A percentile compares a stretch with the other conserved stretches of the same genome.
Conservation (phyloP, 1,140 invertebrate genomes). For the Lordiphosa stackelbergi region DNA sequence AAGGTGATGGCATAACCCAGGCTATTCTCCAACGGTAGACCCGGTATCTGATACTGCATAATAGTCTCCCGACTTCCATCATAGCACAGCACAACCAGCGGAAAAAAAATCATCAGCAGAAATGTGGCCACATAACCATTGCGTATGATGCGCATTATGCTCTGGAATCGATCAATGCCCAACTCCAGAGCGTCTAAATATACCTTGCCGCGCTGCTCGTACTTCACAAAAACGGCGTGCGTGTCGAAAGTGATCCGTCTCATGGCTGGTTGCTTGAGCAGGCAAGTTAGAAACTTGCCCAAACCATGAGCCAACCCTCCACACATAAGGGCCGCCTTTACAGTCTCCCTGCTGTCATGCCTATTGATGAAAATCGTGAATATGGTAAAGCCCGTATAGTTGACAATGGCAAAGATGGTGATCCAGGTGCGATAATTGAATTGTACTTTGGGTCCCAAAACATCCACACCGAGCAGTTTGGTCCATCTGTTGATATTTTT, state of each 20-base stretch:
- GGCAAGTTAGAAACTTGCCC: slow-evolving; percentile 22
- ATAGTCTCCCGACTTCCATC: slow-evolving; percentile 40
- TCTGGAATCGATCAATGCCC: slow-evolving; percentile 29
- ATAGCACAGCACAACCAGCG: slow-evolving; percentile 14
- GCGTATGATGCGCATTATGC: slow-evolving; percentile 23
- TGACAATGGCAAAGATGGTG: slow-evolving; percentile 16
- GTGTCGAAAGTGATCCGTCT: slow-evolving; percentile 7
- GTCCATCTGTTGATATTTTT: slow-evolving; percentile 28
- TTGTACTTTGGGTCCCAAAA: slow-evolving; percentile 12
- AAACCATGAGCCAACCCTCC: slow-evolving; percentile 28
- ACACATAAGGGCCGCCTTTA: slow-evolving; percentile 40
- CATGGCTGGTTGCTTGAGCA: slow-evolving; percentile 30
- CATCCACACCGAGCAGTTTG: slow-evolving; percentile 33
- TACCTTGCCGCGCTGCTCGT: slow-evolving; percentile 11
- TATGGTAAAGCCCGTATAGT: slow-evolving; percentile 30
- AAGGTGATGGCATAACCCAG: slow-evolving; percentile 32
- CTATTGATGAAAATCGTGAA: slow-evolving; percentile 20
- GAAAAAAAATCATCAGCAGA: slow-evolving; percentile 22
- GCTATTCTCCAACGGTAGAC: slow-evolving; percentile 34
- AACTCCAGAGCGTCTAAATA: slow-evolving; percentile 18
- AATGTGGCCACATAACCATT: slow-evolving; percentile 35
- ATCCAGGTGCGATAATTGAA: slow-evolving; percentile 39
- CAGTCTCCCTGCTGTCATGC: slow-evolving; percentile 31
- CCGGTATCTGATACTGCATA: slow-evolving; percentile 43
- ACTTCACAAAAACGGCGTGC: slow-evolving; percentile 21